These are phyloP conservation scores for Steatocranus sp. DNA, from an alignment of 2,797 vertebrate genomes.

Conservation along the genomic window DNA sequence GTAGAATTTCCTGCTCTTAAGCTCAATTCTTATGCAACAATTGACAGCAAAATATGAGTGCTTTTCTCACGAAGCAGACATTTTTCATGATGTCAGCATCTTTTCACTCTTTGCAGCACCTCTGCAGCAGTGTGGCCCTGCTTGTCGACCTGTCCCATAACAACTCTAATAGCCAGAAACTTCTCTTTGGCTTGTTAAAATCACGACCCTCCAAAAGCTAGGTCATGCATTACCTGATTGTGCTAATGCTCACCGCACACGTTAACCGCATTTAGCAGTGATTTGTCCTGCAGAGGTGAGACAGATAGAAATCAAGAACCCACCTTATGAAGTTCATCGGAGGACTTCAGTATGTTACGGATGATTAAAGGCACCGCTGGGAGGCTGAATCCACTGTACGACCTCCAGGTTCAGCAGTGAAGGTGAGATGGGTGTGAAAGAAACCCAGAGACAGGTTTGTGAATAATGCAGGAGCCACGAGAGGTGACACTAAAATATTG, in stretches of 20 bases:
- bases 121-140: not conserved
- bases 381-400: slow-evolving; percentile 3
- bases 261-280: not conserved
- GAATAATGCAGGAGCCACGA: slow-evolving; percentile 13
- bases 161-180: not conserved
- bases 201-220: not conserved
- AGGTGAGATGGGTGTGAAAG: slow-evolving; percentile 7
- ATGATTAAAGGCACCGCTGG: not conserved
- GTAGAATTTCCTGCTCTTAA: not conserved
- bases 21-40: not conserved
- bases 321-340: not conserved
- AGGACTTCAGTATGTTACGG: not conserved
- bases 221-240: not conserved
- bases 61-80: not conserved
- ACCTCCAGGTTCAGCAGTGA: not conserved
- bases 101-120: not conserved
- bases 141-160: not conserved
- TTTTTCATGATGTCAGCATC: not conserved
- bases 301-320: not conserved
- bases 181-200: not conserved
- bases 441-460: not conserved
- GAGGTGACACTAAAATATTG: not conserved
- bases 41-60: not conserved
- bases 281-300: not conserved
- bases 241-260: not conserved